Base-by-base conservation (phyloP, 2,113 vertebrate species). In the Agapornis roseicollis region DNA sequence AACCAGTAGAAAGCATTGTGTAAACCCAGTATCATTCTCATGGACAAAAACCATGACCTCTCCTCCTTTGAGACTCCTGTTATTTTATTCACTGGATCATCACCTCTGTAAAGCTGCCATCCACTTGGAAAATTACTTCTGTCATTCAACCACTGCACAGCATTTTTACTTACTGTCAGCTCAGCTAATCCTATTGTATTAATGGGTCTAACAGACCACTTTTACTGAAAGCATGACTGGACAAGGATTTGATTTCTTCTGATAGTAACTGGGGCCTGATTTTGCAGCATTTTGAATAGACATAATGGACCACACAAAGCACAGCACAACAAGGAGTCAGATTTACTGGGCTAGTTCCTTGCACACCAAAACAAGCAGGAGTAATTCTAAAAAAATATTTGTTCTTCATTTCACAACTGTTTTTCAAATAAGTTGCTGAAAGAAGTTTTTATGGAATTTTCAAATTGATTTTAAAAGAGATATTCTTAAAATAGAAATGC, bases 121-220 rank as follows among this genome's bases (percentile, higher is more conserved):
- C 20, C 61, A 66, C 39, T 35, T 89, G 66, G 81, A 95, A 96
- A 96, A 94, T 87, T 89, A 28, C 47, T 81, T 95, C 60, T 94
- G 72, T 84, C 19, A 2, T 86, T 95, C 87, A 90, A 11, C 65
- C 55, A 46, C 87, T 63, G 79, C 44, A 52, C 37, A 66, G 55
- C 50, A 35, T 58, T 84, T 92, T 86, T 81, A n/a, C 80, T 90
- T 53, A 17, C 53, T 80, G 60, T 90, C 50, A 81, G 42, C 33
- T 64, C 50, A 79, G 50, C 29, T 94, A 95, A 94, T 96, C 73
- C 50, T 69, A 17, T 89, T 84, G 69, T 74, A 71, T 84, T 94
- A 94, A 85, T 89, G 24, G 61, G 55, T 80, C 81, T 89, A 79
- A 79, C 31, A 85, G 31, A 85, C 44, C 47, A 39, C 39, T 85